Percentiles rank a stretch among this genome's conserved stretches.
Evolutionary conservation across 2,113 vertebrate genomes (phyloP).

Genomic region (Raja brachyura): DNA sequence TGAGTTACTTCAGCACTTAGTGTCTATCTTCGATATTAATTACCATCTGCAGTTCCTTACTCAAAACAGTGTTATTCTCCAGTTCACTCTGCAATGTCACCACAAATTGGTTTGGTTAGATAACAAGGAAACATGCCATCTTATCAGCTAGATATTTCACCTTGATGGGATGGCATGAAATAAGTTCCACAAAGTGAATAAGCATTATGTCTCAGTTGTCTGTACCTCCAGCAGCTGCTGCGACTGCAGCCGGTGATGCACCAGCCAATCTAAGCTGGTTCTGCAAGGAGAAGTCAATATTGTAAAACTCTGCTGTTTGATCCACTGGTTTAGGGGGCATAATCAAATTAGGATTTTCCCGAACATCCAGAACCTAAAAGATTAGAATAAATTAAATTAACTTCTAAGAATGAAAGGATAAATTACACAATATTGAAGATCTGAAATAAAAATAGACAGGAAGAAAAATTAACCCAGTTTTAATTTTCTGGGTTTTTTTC

Average conservation of each 20-base stretch:
- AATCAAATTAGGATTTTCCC: constrained; percentile 89
- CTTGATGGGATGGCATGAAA: background rate
- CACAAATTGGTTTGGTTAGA: too few species aligned
- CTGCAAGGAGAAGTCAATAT: constrained; percentile 96
- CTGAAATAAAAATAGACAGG: background rate
- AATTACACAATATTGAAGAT: background rate
- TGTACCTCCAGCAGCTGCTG: constrained; percentile 73
- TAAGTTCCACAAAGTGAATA: background rate
- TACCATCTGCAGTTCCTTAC: too few species aligned
- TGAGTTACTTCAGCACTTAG: too few species aligned
- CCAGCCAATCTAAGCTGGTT: constrained; percentile 91
- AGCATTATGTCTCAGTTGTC: background rate
- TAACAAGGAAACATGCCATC: background rate
- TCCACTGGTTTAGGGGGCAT: constrained; percentile 92
- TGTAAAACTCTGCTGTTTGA: constrained; percentile 82
- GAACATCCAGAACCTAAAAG: constrained; percentile 79
- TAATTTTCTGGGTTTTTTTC: background rate
- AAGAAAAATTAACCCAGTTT: background rate
- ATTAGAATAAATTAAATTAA: background rate
- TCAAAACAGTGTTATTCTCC: too few species aligned
- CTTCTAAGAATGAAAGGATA: background rate
- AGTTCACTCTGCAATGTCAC: too few species aligned
- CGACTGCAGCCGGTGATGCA: constrained; percentile 85
- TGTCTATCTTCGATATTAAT: too few species aligned
- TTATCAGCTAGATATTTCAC: background rate